phyloP scores from a whole-genome alignment of 2,797 vertebrate genomes.

The Sternarchorhynchus goeldii region DNA sequence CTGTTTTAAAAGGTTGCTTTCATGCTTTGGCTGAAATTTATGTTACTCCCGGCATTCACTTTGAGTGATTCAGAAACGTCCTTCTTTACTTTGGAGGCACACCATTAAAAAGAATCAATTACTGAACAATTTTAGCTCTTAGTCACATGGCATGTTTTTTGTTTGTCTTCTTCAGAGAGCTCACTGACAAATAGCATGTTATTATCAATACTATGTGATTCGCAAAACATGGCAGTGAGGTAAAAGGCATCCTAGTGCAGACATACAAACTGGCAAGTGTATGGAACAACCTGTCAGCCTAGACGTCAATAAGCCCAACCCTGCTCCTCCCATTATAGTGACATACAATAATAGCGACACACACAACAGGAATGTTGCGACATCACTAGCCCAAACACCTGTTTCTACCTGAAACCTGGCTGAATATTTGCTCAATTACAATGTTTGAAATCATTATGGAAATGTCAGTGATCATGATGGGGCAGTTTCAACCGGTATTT shows the following conservation, averaged over 20 bases:
- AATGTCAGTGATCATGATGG: slow-evolving; percentile 30
- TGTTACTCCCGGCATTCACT: not conserved
- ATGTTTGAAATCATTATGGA: slow-evolving; percentile 42
- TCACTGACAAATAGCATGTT: slow-evolving; percentile 48
- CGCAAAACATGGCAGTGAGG: slow-evolving; percentile 37
- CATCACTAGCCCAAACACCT: slow-evolving; percentile 44
- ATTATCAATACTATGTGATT: slow-evolving; percentile 31
- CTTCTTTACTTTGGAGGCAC: slow-evolving; percentile 45
- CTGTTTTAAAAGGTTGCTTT: slow-evolving; percentile 3
- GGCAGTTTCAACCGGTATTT: slow-evolving; percentile 29
- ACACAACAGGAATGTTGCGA: slow-evolving; percentile 38
- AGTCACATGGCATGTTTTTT: slow-evolving; percentile 46
- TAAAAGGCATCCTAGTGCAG: slow-evolving; percentile 35
- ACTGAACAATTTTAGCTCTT: slow-evolving; percentile 33
- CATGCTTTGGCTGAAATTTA: slow-evolving; percentile 23
- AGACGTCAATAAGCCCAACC: slow-evolving; percentile 24
- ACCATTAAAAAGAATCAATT: slow-evolving; percentile 28
- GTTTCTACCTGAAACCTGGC: slow-evolving; percentile 25
- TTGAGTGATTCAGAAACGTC: slow-evolving; percentile 8
- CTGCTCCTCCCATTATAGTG: not conserved
- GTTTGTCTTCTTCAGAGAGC: slow-evolving; percentile 8
- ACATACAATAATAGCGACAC: slow-evolving; percentile 19
- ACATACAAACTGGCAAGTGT: slow-evolving; percentile 43
- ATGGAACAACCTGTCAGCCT: slow-evolving; percentile 44
- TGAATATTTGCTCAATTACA: slow-evolving; percentile 31